These are phyloP conservation scores for Lapara coniferarum DNA, from an alignment of 2,888 invertebrate species.

Conservation along the genomic window DNA sequence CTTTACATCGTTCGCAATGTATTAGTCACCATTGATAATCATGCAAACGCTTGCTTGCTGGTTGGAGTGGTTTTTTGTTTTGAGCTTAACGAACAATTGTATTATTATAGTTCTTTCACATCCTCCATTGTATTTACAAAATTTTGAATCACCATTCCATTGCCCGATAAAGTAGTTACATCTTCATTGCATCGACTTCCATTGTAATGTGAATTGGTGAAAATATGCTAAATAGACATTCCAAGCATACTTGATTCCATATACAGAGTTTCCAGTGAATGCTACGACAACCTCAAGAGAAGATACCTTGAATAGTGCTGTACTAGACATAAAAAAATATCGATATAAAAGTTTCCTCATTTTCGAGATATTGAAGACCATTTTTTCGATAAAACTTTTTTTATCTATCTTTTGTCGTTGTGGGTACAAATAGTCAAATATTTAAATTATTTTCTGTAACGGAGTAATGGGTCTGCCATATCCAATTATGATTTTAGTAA, in stretches of 20 bases:
- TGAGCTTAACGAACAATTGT: slow-evolving; percentile 39
- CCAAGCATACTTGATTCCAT: neutral
- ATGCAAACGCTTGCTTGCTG: slow-evolving; percentile 75
- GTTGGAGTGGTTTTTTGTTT: slow-evolving; percentile 49
- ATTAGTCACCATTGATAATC: slow-evolving; percentile 59
- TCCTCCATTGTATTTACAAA: slow-evolving; percentile 42
- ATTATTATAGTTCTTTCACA: slow-evolving; percentile 45
- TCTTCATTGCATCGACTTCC: slow-evolving; percentile 12
- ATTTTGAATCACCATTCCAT: slow-evolving; percentile 42
- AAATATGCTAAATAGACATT: neutral
- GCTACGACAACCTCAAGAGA: too few species aligned
- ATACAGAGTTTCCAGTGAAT: too few species aligned
- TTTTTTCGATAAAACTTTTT: too few species aligned
- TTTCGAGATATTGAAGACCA: too few species aligned
- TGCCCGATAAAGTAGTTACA: slow-evolving; percentile 29
- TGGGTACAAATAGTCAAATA: too few species aligned
- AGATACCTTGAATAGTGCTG: too few species aligned
- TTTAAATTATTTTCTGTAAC: too few species aligned
- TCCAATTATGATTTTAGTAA: too few species aligned
- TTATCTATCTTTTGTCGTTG: too few species aligned
- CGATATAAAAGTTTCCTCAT: too few species aligned
- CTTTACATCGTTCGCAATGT: slow-evolving; percentile 67
- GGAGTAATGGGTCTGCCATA: too few species aligned
- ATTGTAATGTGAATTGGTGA: neutral
- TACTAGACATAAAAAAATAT: too few species aligned